phyloP scores from a whole-genome alignment of 2,113 vertebrate genomes.

The Apaloderma vittatum region DNA sequence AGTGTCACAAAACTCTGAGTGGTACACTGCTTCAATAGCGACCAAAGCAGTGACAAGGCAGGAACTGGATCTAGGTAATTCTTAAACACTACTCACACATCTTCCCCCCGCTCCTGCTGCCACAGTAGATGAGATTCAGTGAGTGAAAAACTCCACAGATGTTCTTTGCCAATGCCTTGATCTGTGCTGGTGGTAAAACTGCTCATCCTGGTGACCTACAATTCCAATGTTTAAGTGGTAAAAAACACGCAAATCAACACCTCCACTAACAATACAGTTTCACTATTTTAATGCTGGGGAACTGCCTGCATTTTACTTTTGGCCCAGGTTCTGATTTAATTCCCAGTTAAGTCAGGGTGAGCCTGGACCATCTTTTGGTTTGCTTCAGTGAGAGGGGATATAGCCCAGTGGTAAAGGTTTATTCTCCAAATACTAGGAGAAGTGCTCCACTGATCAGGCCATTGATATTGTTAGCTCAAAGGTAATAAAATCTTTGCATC shows the following conservation, averaged over 20 bases:
- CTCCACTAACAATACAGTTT: background rate
- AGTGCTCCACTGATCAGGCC: background rate
- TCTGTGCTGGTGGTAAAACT: background rate
- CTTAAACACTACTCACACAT: background rate
- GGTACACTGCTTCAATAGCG: background rate
- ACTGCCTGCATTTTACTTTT: background rate
- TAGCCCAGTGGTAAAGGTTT: background rate
- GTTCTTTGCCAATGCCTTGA: background rate
- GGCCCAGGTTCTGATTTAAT: background rate
- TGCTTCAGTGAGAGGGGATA: background rate
- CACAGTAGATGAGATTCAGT: background rate
- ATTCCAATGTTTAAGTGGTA: background rate
- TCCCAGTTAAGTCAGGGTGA: background rate
- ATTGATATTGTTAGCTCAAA: background rate
- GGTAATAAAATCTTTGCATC: conserved; percentile 2
- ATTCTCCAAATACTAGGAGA: conserved; percentile 30
- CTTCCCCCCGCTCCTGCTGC: background rate
- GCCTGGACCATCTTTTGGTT: background rate
- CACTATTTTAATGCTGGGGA: background rate
- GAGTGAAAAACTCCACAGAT: background rate
- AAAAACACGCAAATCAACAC: background rate
- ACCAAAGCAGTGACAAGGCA: background rate
- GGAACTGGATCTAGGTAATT: background rate
- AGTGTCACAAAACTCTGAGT: background rate
- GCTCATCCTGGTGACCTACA: background rate